Percentiles rank a stretch among this genome's conserved stretches.
Conservation (phyloP, 2,888 invertebrate species). For the Branchellion lobata region DNA sequence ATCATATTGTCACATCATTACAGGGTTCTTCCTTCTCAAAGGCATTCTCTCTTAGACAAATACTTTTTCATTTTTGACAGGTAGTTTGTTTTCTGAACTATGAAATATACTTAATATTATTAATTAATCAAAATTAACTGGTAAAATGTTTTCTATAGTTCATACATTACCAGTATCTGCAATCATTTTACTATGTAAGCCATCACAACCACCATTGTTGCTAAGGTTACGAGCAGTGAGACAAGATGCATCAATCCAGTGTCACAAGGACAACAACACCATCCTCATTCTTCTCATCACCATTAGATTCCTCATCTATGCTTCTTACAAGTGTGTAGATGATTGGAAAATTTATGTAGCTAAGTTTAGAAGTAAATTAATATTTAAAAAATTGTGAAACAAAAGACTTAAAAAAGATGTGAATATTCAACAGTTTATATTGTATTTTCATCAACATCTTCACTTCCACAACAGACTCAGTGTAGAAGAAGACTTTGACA, state of each 20-base stretch:
- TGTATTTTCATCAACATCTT: conserved; percentile 12
- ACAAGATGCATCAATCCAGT: conserved; percentile 3
- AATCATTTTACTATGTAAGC: neutral
- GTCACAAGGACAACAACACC: neutral
- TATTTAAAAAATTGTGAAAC: too few species aligned
- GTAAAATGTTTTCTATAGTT: too few species aligned
- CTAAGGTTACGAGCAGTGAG: neutral
- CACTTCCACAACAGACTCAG: neutral
- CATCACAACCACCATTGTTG: neutral
- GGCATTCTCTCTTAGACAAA: neutral
- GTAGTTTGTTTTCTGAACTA: neutral
- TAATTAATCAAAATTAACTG: too few species aligned
- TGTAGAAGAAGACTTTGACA: neutral
- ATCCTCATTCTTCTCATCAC: conserved; percentile 10
- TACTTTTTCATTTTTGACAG: conserved; percentile 15
- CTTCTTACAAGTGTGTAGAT: neutral
- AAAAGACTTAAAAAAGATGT: too few species aligned
- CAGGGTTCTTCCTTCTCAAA: neutral
- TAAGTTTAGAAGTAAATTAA: too few species aligned
- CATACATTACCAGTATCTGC: too few species aligned
- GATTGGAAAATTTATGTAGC: too few species aligned
- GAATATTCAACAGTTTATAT: too few species aligned
- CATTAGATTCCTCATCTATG: conserved; percentile 10
- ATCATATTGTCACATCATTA: neutral
- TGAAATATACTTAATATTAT: too few species aligned